Conservation (phyloP, 2,113 vertebrate genomes). For the Cryptotis parvus region DNA sequence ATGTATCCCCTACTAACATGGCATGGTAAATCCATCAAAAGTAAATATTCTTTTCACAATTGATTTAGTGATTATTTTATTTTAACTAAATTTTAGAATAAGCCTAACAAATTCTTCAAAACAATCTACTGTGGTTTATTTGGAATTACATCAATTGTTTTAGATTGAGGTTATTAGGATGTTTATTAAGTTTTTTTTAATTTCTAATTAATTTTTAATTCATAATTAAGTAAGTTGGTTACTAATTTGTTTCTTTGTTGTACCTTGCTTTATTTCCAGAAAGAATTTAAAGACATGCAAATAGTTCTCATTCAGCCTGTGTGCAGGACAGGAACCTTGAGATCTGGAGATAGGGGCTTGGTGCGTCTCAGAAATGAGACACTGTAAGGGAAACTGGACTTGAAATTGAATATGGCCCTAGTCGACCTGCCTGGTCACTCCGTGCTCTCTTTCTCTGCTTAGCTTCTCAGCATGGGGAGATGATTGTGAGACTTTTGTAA, state of each 20-base stretch:
- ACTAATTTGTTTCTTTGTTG: constrained; percentile 7
- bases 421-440: neutral
- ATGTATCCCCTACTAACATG: too few species aligned
- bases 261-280: neutral
- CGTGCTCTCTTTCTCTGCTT: neutral
- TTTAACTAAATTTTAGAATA: neutral
- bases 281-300: neutral
- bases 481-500: neutral
- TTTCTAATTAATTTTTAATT: constrained; percentile 10
- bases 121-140: neutral
- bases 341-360: neutral
- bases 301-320: neutral
- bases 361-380: neutral
- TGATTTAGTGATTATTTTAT: neutral
- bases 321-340: neutral
- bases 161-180: neutral
- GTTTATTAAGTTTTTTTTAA: neutral
- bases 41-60: neutral
- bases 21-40: neutral
- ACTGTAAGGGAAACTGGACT: neutral
- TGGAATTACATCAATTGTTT: neutral
- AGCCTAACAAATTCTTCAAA: neutral
- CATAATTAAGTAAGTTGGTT: constrained; percentile 6
- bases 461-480: neutral
- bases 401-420: neutral